These are phyloP conservation scores for Colletes latitarsis DNA, from an alignment of 1,140 invertebrate genomes.

Conservation along the genomic window DNA sequence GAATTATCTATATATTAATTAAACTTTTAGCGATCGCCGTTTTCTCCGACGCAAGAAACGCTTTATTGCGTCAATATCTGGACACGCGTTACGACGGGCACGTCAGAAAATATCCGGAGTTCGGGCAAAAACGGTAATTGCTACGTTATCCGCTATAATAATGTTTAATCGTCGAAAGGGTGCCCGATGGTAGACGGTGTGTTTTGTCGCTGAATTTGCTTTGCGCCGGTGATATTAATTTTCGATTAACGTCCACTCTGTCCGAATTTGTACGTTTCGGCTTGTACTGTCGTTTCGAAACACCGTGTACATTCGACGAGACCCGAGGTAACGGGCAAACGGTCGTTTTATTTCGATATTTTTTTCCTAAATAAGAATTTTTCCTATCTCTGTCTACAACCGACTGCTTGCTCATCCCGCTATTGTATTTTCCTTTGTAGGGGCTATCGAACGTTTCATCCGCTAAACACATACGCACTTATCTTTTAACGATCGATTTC, in stretches of 20 bases:
- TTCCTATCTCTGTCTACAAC: too few species aligned
- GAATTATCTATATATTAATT: conserved; percentile 6
- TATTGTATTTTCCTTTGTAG: too few species aligned
- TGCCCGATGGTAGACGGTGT: neutral
- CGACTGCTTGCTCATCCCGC: too few species aligned
- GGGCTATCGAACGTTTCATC: too few species aligned
- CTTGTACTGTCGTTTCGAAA: too few species aligned
- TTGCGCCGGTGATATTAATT: conserved; percentile 30
- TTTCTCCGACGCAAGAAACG: conserved; percentile 5
- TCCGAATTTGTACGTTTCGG: too few species aligned
- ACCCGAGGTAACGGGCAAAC: too few species aligned
- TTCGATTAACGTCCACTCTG: conserved; percentile 24
- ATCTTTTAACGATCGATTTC: too few species aligned
- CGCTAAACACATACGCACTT: too few species aligned
- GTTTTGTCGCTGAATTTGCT: neutral
- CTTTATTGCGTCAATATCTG: conserved; percentile 12
- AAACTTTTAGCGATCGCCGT: neutral
- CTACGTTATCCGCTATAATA: conserved; percentile 57
- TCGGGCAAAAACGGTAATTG: conserved; percentile 57
- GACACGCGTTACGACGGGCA: conserved; percentile 7
- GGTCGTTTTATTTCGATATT: too few species aligned
- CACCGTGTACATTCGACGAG: too few species aligned
- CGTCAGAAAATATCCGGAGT: neutral
- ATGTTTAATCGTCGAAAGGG: conserved; percentile 55
- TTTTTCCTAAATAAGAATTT: too few species aligned